A percentile compares a stretch with the other conserved stretches of the same genome.
Conservation (phyloP, 2,113 vertebrate genomes). For the Pollachius pollachius region DNA sequence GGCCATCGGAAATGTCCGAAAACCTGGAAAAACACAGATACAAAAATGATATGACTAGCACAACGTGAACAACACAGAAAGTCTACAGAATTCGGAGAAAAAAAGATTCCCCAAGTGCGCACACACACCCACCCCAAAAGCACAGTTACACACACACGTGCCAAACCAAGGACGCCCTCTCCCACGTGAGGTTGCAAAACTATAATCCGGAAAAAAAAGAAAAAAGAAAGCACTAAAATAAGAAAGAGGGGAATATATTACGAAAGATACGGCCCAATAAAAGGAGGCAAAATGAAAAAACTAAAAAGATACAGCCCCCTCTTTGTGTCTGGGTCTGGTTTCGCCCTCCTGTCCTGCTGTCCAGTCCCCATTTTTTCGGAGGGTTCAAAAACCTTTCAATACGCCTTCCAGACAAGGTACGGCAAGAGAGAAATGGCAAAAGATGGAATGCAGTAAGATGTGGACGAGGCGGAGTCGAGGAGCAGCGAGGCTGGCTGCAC, state of each 20-base stretch:
- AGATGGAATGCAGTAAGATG: constrained; percentile 76
- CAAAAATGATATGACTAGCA: constrained; percentile 33
- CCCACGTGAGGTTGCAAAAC: constrained; percentile 52
- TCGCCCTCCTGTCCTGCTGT: constrained; percentile 61
- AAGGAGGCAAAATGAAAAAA: constrained; percentile 18
- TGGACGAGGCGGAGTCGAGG: constrained; percentile 75
- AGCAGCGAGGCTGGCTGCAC: constrained; percentile 69
- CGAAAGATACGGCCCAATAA: constrained; percentile 18
- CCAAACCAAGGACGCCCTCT: constrained; percentile 40
- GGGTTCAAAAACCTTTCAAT: constrained; percentile 64
- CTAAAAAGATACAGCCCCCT: constrained; percentile 51
- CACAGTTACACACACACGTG: constrained; percentile 50
- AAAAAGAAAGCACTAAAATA: neutral
- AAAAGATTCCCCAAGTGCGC: constrained; percentile 32
- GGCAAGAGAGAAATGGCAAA: constrained; percentile 75
- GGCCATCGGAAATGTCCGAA: constrained; percentile 24
- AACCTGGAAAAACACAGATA: constrained; percentile 53
- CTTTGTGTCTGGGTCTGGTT: constrained; percentile 40
- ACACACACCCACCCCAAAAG: constrained; percentile 25
- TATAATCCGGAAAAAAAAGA: constrained; percentile 28
- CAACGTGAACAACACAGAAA: constrained; percentile 37
- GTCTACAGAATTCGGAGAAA: constrained; percentile 31
- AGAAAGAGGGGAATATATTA: neutral
- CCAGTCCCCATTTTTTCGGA: constrained; percentile 66
- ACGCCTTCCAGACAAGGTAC: constrained; percentile 67